These are phyloP conservation scores for Zygogramma bicolorata DNA, from an alignment of 2,888 invertebrate genomes.

Conservation along the genomic window DNA sequence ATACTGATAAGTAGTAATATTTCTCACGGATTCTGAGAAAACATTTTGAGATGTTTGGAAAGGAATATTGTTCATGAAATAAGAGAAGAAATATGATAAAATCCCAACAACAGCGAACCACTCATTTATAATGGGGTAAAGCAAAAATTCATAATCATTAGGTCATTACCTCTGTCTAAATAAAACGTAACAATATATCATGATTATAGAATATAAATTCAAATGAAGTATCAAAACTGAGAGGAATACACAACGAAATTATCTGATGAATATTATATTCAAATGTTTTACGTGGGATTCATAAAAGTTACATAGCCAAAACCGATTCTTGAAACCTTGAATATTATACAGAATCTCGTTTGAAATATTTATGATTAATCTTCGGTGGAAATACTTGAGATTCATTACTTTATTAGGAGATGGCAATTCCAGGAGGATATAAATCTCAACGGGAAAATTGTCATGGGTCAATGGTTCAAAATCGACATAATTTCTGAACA, in stretches of 20 bases:
- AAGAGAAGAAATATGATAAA: too few relatives aligned
- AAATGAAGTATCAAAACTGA: neutral
- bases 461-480: too few relatives aligned
- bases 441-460: too few relatives aligned
- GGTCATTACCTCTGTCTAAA: neutral
- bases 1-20: too few relatives aligned
- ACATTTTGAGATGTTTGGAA: too few relatives aligned
- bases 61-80: too few relatives aligned
- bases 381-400: neutral
- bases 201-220: neutral
- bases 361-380: neutral
- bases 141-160: neutral
- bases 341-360: neutral
- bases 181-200: neutral
- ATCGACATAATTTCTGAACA: too few relatives aligned
- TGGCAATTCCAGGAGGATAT: too few relatives aligned
- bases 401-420: too few relatives aligned
- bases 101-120: too few relatives aligned
- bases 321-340: neutral
- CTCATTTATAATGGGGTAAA: too few relatives aligned
- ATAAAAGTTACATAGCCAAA: neutral
- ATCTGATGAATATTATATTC: neutral
- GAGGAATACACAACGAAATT: neutral
- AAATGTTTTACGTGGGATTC: neutral
- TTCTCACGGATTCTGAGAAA: too few relatives aligned